Conservation (phyloP, 2,888 invertebrate species). For the Noctua janthina region DNA sequence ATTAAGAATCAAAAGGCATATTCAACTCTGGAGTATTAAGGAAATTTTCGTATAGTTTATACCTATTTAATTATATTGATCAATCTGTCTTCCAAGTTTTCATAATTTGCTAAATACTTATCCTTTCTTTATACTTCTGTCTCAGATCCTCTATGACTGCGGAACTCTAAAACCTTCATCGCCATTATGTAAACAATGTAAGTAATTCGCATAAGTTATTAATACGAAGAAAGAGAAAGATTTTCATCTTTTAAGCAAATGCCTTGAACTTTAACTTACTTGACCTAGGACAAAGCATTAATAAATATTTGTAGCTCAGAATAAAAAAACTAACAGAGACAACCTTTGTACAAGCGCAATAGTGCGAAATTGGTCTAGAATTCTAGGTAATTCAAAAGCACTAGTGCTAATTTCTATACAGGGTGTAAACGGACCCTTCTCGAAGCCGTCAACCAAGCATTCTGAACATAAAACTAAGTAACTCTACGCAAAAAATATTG, state of each 20-base stretch:
- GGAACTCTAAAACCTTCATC: slow-evolving; percentile 38
- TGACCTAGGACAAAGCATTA: slow-evolving; percentile 23
- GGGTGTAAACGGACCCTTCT: too few species aligned
- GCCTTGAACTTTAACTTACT: slow-evolving; percentile 19
- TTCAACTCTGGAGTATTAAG: background rate
- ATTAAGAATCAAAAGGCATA: too few species aligned
- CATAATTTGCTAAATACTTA: background rate
- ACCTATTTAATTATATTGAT: background rate
- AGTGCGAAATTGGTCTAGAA: background rate
- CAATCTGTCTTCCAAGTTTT: background rate
- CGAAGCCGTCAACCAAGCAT: too few species aligned
- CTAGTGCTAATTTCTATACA: background rate
- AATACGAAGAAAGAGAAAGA: slow-evolving; percentile 17
- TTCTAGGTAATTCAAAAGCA: background rate
- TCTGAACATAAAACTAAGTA: too few species aligned
- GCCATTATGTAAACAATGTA: slow-evolving; percentile 28
- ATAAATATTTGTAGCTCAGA: slow-evolving; percentile 17
- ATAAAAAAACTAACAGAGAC: slow-evolving; percentile 18
- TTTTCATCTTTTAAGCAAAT: slow-evolving; percentile 30
- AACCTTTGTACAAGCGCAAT: background rate
- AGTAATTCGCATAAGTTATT: slow-evolving; percentile 44
- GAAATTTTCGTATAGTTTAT: background rate
- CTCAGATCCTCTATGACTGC: background rate
- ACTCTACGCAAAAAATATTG: too few species aligned
- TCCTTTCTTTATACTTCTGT: background rate